Percentiles rank a stretch among this genome's conserved stretches.
These are phyloP conservation scores for Theretra japonica DNA, from an alignment of 2,888 invertebrate species.

Conservation along the genomic window DNA sequence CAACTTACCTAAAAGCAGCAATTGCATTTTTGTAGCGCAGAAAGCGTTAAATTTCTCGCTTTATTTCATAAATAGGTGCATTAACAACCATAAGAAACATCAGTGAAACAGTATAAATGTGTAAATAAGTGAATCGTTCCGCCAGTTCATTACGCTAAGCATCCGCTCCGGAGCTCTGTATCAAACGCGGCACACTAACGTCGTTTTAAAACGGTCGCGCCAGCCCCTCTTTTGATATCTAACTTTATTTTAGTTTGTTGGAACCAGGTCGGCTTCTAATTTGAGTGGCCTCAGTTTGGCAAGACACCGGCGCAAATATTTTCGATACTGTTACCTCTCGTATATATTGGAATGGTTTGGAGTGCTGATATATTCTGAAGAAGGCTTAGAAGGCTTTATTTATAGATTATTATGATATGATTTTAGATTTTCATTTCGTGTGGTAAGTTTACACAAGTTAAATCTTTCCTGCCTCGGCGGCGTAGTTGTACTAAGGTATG, in stretches of 20 bases:
- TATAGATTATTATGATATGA: no score
- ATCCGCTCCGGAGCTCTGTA: slow-evolving; percentile 10
- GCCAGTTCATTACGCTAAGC: neutral
- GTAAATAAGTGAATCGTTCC: neutral
- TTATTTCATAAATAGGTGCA: no score
- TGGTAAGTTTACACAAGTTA: no score
- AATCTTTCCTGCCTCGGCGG: no score
- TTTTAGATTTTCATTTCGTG: no score
- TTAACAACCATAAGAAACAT: neutral
- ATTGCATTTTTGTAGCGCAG: no score
- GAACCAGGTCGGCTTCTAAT: slow-evolving; percentile 65
- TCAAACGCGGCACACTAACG: slow-evolving; percentile 36
- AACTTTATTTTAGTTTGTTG: slow-evolving; percentile 59
- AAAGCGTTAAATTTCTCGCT: no score
- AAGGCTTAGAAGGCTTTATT: neutral
- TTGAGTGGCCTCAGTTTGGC: slow-evolving; percentile 54
- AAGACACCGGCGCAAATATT: slow-evolving; percentile 30
- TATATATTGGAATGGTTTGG: neutral
- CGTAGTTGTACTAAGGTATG: no score
- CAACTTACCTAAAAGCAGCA: no score
- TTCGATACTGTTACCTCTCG: neutral
- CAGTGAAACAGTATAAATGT: neutral
- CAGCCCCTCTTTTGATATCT: slow-evolving; percentile 48
- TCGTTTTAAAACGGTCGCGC: slow-evolving; percentile 47
- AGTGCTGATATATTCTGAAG: neutral